These are phyloP conservation scores for Lepidurus couesii DNA, from an alignment of 1,140 invertebrate species.

Conservation along the genomic window DNA sequence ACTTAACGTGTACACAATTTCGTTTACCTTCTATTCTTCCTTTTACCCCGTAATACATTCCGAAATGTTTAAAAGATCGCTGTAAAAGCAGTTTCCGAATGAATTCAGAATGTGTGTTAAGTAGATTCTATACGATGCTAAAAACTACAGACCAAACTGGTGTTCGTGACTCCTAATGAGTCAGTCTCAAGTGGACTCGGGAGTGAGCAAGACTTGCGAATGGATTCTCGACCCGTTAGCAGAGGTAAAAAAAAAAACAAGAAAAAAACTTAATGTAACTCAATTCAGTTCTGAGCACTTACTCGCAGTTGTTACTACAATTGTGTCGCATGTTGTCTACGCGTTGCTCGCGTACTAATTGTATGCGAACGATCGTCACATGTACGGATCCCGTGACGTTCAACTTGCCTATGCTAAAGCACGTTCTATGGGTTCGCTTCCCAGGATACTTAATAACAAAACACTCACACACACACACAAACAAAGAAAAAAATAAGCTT, in stretches of 20 bases:
- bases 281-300: background rate
- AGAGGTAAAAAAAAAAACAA: background rate
- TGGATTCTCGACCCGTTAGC: background rate
- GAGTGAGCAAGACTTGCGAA: conserved; percentile 1
- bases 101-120: background rate
- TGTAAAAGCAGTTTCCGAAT: background rate
- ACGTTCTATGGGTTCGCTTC: background rate
- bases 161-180: conserved; percentile 18
- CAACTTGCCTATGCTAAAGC: background rate
- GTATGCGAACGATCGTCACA: too few relatives aligned
- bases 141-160: background rate
- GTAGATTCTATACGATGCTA: background rate
- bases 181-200: conserved; percentile 17
- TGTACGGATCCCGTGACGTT: background rate
- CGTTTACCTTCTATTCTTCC: background rate
- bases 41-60: conserved; percentile 2
- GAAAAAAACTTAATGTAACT: background rate
- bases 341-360: too few relatives aligned
- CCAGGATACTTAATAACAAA: background rate
- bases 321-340: too few relatives aligned
- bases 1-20: background rate
- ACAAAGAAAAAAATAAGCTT: background rate
- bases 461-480: background rate
- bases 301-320: too few relatives aligned
- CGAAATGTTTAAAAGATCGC: background rate